Percentiles rank a stretch among this genome's conserved stretches.
Evolutionary conservation across 2,888 invertebrate genomes (phyloP).

Genomic region (Cryptocheilus praepositus): DNA sequence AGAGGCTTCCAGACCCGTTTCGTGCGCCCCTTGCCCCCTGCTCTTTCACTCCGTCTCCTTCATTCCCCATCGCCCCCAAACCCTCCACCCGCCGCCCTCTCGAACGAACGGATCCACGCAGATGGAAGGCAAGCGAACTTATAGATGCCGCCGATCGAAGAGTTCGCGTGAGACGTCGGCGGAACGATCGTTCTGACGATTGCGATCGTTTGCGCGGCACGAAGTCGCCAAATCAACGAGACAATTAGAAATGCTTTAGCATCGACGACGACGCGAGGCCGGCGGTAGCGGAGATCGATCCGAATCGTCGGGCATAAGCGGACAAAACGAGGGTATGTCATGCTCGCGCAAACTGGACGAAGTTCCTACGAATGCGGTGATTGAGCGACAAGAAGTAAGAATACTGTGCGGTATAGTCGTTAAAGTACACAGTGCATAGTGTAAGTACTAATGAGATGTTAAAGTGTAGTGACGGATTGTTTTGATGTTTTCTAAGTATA

Average conservation of each 20-base stretch:
- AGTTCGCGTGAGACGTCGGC: slow-evolving; percentile 54
- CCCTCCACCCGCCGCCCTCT: too few relatives aligned
- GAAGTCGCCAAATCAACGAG: slow-evolving; percentile 47
- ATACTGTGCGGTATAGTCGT: too few relatives aligned
- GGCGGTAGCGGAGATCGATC: slow-evolving; percentile 28
- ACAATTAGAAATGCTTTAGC: slow-evolving; percentile 48
- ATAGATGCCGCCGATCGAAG: slow-evolving; percentile 55
- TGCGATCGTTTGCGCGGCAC: slow-evolving; percentile 41
- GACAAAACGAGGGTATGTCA: too few relatives aligned
- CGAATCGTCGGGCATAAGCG: neutral
- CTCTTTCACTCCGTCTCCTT: slow-evolving; percentile 33
- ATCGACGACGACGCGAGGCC: slow-evolving; percentile 36
- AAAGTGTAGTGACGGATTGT: too few relatives aligned
- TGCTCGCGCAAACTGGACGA: too few relatives aligned
- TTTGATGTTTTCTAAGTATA: too few relatives aligned
- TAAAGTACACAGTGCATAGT: too few relatives aligned
- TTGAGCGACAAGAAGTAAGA: too few relatives aligned
- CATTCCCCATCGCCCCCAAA: slow-evolving; percentile 6
- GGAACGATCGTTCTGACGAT: slow-evolving; percentile 56
- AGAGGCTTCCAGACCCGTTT: slow-evolving; percentile 55
- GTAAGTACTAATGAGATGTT: too few relatives aligned
- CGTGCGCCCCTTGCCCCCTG: slow-evolving; percentile 9
- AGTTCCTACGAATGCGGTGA: too few relatives aligned
- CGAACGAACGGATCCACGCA: slow-evolving; percentile 34
- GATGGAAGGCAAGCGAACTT: slow-evolving; percentile 30